These are phyloP conservation scores for Entomobrya multifasciata DNA, from an alignment of 2,888 invertebrate genomes.

Conservation along the genomic window DNA sequence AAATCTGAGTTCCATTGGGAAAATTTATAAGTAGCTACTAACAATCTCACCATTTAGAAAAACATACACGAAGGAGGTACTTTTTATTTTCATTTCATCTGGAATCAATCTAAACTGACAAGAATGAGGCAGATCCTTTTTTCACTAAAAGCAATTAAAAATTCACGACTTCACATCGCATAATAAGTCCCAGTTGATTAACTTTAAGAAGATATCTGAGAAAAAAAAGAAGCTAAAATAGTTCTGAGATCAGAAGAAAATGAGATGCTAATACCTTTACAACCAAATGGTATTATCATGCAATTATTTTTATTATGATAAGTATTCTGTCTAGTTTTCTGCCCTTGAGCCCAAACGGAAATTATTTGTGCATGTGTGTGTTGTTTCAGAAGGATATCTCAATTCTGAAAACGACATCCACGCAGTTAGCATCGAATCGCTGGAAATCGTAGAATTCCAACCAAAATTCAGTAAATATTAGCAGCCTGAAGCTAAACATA, in stretches of 20 bases:
- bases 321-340: background rate
- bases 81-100: background rate
- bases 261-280: slow-evolving; percentile 3
- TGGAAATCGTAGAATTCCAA: background rate
- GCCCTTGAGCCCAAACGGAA: slow-evolving; percentile 31
- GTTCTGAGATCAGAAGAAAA: background rate
- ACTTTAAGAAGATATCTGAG: background rate
- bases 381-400: background rate
- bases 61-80: background rate
- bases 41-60: too few relatives aligned
- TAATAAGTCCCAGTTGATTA: slow-evolving; percentile 14
- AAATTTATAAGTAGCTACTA: background rate
- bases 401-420: too few relatives aligned
- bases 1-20: background rate
- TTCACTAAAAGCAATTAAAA: slow-evolving; percentile 41
- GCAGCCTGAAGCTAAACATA: background rate
- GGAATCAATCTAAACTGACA: slow-evolving; percentile 2
- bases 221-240: slow-evolving; percentile 7
- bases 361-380: slow-evolving; percentile 26
- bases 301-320: background rate
- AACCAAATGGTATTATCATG: background rate
- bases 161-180: slow-evolving; percentile 41
- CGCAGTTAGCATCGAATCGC: background rate
- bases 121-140: background rate
- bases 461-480: background rate